Base-by-base conservation (phyloP, 2,888 invertebrate genomes). In the Lampropteryx suffumata region DNA sequence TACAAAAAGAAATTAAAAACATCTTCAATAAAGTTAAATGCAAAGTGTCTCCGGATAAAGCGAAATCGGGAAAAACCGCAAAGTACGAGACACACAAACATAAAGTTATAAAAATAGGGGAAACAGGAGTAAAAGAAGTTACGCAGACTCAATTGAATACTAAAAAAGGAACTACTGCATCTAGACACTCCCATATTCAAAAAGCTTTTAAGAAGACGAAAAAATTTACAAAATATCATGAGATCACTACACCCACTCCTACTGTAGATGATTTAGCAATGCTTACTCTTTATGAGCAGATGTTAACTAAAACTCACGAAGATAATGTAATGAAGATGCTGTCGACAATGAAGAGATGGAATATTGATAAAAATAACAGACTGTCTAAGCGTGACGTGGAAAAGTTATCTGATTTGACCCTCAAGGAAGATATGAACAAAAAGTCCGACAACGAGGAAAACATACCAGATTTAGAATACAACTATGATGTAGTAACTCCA, bases 271-370 rank as follows among this genome's bases (percentile, higher is more conserved):
- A 84, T 34, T 76, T 65, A 40, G 57, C 62, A 24, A 71, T 82
- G 73, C 59, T 82, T 4, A 70, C 71, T 7, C 40, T 79, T 28
- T 77, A 72, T 39, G 84, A 84, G 50, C 59, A 77, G 35, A 66
- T 80, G 13, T 52, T 84, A 10, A 40, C 68, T 8, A 83, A 80
- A 64, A 63, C 72, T 14, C 70, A 74, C 5, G 65, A 75, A 56
- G 64, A 72, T n/a, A 77, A 75, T 44, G 40, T 65, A 1, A 66
- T 67, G 53, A 73, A 69, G 48, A 61, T 73, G 47, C 49, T 76
- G 0, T 53, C 71, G 12, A 75, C 72, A 3, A 55, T 52, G 5
- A 2, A 34, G 13, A 55, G 52, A 44, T 58, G 54, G 5, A 60
- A 62, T 13, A 50, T 52, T 11, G 12, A 59, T 2, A 33, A 51